Evolutionary conservation across 1,140 invertebrate species (phyloP).

Genomic region (Drosophila paulistorum): DNA sequence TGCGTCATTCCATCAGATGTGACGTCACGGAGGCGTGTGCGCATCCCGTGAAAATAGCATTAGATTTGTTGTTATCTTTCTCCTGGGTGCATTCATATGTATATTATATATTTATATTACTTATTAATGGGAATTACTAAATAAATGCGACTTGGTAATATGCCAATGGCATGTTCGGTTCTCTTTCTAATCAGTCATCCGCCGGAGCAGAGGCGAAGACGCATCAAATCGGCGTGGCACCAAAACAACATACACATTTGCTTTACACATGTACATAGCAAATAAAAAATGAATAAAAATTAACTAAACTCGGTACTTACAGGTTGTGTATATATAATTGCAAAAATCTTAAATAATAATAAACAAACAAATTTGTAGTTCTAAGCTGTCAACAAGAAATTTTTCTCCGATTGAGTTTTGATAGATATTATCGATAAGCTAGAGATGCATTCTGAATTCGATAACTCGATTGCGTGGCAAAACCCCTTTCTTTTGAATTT

Average conservation of each 20-base stretch:
- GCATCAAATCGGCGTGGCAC: neutral
- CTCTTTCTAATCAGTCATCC: conserved; percentile 12
- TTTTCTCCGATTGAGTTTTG: neutral
- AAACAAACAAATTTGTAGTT: neutral
- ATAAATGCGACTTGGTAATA: conserved; percentile 1
- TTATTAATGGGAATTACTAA: conserved; percentile 19
- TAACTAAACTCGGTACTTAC: neutral
- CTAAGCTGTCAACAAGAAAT: conserved; percentile 12
- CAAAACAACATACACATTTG: neutral
- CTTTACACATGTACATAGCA: neutral
- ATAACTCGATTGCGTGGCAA: neutral
- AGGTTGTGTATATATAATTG: conserved; percentile 4
- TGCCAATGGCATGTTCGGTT: conserved; percentile 18
- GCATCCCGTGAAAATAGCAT: conserved; percentile 41
- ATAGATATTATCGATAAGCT: conserved; percentile 23
- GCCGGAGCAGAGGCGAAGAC: neutral
- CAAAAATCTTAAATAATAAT: neutral
- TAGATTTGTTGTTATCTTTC: neutral
- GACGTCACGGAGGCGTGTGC: conserved; percentile 55
- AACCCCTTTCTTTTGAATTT: neutral
- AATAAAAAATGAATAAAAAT: neutral
- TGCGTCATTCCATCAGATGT: conserved; percentile 48
- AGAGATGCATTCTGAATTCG: neutral
- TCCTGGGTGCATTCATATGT: conserved; percentile 25
- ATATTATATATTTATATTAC: conserved; percentile 17